Evolutionary conservation across 2,797 vertebrate species (phyloP).

Genomic region (Catamblyrhynchus diadema): DNA sequence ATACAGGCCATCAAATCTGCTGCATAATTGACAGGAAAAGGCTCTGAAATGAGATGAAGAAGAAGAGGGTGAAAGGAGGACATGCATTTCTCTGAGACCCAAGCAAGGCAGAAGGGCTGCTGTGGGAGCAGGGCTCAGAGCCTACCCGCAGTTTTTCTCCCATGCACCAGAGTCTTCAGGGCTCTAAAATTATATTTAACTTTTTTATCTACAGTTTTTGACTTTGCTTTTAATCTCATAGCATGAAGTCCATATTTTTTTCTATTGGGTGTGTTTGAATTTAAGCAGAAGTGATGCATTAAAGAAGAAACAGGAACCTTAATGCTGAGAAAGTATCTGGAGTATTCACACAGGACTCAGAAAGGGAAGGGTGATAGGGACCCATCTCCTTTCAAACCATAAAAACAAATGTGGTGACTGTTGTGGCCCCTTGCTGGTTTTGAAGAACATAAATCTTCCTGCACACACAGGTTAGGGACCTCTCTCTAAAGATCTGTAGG

Average conservation of each 20-base stretch:
- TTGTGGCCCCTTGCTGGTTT: not conserved
- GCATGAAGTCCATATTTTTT: not conserved
- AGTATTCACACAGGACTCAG: not conserved
- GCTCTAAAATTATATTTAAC: not conserved
- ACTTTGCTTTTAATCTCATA: not conserved
- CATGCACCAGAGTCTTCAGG: fast-evolving
- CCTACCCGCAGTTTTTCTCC: not conserved
- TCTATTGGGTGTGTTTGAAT: not conserved
- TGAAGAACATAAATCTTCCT: not conserved
- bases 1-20: not conserved
- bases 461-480: not conserved
- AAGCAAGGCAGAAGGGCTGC: too few relatives aligned
- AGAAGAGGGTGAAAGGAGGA: not conserved
- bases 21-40: not conserved
- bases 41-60: not conserved
- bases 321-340: fast-evolving
- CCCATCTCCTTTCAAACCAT: not conserved
- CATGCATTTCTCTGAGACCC: not conserved
- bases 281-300: not conserved
- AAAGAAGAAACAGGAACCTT: not conserved
- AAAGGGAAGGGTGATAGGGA: not conserved
- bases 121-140: fast-evolving
- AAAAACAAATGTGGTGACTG: not conserved
- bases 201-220: not conserved
- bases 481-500: not conserved